phyloP scores from a whole-genome alignment of 2,888 invertebrate species.

The Metellina segmentata region DNA sequence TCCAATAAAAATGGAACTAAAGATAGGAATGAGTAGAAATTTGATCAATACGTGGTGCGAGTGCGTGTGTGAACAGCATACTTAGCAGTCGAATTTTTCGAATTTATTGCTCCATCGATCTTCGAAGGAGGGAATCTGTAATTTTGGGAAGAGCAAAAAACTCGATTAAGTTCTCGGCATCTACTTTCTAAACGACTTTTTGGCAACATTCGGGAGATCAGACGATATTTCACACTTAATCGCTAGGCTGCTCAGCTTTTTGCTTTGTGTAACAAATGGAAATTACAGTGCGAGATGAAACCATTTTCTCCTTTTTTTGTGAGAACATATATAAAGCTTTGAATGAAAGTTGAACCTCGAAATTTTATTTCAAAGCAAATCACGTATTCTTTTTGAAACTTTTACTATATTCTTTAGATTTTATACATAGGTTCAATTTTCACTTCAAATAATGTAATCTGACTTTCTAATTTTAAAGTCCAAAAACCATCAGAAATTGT shows the following conservation, averaged over 20 bases:
- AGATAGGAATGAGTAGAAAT: not conserved
- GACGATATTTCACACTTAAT: constrained; percentile 9
- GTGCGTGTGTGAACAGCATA: not conserved
- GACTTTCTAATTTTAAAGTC: too few species aligned
- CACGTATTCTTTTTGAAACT: too few species aligned
- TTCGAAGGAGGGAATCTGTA: not conserved
- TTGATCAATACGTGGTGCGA: not conserved
- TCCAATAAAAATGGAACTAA: not conserved
- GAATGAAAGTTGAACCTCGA: too few species aligned
- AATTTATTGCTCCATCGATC: constrained; percentile 15
- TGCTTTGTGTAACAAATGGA: not conserved
- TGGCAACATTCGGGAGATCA: not conserved
- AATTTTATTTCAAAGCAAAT: too few species aligned
- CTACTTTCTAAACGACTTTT: constrained; percentile 16
- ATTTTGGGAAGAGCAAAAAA: not conserved
- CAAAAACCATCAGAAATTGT: too few species aligned
- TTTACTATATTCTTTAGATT: too few species aligned
- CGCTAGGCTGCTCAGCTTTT: not conserved
- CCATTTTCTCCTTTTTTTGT: not conserved
- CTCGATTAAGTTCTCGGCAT: not conserved
- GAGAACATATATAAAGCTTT: not conserved
- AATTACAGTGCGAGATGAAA: not conserved
- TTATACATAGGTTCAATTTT: too few species aligned
- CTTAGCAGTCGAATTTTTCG: constrained; percentile 9
- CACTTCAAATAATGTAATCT: too few species aligned